Conservation (phyloP, 2,113 vertebrate genomes). For the Sciurus niger region DNA sequence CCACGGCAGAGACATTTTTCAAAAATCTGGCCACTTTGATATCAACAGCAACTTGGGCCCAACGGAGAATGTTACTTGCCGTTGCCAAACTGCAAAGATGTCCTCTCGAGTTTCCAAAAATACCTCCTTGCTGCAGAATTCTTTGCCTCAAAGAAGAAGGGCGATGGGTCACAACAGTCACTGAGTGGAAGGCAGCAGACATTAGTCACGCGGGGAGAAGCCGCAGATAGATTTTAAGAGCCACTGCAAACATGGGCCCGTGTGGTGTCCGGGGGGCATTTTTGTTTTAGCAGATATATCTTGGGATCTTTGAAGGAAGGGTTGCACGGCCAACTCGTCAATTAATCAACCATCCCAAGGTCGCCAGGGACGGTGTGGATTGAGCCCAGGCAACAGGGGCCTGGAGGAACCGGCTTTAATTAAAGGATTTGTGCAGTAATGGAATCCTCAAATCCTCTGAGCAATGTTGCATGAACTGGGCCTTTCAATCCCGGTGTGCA, state of each 20-base stretch:
- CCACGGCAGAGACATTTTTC: slow-evolving; percentile 85
- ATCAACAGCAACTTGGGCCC: slow-evolving; percentile 71
- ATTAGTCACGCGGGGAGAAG: slow-evolving; percentile 82
- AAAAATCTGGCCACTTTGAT: slow-evolving; percentile 81
- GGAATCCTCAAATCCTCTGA: slow-evolving; percentile 84
- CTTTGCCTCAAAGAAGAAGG: slow-evolving; percentile 86
- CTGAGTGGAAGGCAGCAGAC: slow-evolving; percentile 85
- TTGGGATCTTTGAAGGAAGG: slow-evolving; percentile 77
- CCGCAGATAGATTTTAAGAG: slow-evolving; percentile 80
- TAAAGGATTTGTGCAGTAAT: slow-evolving; percentile 83
- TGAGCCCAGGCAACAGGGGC: slow-evolving; percentile 62
- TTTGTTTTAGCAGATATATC: slow-evolving; percentile 80
- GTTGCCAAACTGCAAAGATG: slow-evolving; percentile 76
- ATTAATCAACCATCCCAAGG: slow-evolving; percentile 81
- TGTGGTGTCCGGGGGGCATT: slow-evolving; percentile 78
- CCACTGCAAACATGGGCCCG: slow-evolving; percentile 72
- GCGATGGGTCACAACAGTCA: slow-evolving; percentile 82
- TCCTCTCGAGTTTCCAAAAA: slow-evolving; percentile 80
- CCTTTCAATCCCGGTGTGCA: slow-evolving; percentile 71
- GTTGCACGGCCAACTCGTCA: slow-evolving; percentile 73
- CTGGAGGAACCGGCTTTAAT: slow-evolving; percentile 82
- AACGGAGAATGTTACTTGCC: slow-evolving; percentile 60
- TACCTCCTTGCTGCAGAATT: slow-evolving; percentile 70
- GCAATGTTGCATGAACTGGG: slow-evolving; percentile 79
- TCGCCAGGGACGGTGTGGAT: slow-evolving; percentile 67